These are phyloP conservation scores for Campodea augens DNA, from an alignment of 1,140 invertebrate species.

Conservation along the genomic window DNA sequence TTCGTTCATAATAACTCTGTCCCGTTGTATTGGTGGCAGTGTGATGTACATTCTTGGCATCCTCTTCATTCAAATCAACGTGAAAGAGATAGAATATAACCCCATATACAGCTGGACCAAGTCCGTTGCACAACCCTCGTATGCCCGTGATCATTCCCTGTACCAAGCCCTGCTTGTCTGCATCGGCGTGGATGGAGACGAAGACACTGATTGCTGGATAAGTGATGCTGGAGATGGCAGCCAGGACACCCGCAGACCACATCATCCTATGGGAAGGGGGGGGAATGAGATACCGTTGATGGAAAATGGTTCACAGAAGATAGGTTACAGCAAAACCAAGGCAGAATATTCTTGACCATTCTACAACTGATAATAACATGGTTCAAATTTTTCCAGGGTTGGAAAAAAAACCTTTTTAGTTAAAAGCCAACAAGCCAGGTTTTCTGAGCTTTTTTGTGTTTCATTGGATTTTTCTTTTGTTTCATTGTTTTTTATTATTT, in stretches of 20 bases:
- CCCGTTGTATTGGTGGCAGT: background rate
- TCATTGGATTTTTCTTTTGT: no score
- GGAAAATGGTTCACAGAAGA: no score
- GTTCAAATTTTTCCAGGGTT: no score
- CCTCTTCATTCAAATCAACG: slow-evolving; percentile 77
- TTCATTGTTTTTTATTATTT: no score
- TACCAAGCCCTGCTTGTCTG: slow-evolving; percentile 92
- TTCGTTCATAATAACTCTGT: slow-evolving; percentile 7
- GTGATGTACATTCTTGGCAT: slow-evolving; percentile 12
- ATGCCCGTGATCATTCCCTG: slow-evolving; percentile 97
- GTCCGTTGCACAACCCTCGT: slow-evolving; percentile 76
- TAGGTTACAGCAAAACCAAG: no score
- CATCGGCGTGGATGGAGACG: slow-evolving; percentile 88
- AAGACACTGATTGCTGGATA: slow-evolving; percentile 99
- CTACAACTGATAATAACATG: no score
- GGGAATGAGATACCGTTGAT: no score
- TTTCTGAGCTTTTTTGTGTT: no score
- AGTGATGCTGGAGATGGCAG: slow-evolving; percentile 83
- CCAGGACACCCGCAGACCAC: slow-evolving; percentile 92
- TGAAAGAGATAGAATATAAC: slow-evolving; percentile 97
- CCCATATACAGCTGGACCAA: slow-evolving; percentile 91
- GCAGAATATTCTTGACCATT: no score
- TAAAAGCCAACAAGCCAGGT: no score
- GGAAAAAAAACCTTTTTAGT: no score
- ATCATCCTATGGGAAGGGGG: slow-evolving; percentile 78